Base-by-base conservation (phyloP, 2,888 invertebrate species). In the Seira musarum region DNA sequence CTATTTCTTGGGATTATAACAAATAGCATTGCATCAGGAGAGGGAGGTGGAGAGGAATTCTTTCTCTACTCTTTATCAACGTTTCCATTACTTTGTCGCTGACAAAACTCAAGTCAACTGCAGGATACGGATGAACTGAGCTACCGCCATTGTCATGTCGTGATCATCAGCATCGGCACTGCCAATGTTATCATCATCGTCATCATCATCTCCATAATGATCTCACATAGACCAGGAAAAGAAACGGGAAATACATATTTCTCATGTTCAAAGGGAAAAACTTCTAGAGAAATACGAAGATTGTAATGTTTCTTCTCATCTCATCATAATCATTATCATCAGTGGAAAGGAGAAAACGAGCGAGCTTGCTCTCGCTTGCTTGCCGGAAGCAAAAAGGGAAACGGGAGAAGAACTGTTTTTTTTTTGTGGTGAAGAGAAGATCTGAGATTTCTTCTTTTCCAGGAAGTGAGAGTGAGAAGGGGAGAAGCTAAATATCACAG, bases 331-430 rank as follows among this genome's bases (percentile, higher is more conserved):
- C 71, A 78, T 65, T 69, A 76, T 69, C 76, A 71, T 13, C 63
- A 40, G 53, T 1, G 61, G 46, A 49, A n/a, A n/a, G n/a, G n/a
- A 13, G 40, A 13, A 40, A 40, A 40, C 6, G 40, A 40, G 40
- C 40, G 40, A 40, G 40, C 6, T n/a, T n/a, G n/a, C n/a, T n/a
- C n/a, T n/a, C 40, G 67, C 53, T 66, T 63, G 72, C 63, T 68
- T 73, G 79, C 79, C 79, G 79, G 79, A 79, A 79, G 73, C 79
- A 22, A 79, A 67, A 79, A 71, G 73, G 79, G 53, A 73, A 73
- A 53, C 53, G 35, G 68, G 69, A 68, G 61, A 19, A 71, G 70
- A 57, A 40, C 72, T 49, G 60, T 24, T 35, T 35, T 30, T 40
- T 40, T 40, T 40, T 78, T 73, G 53, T 79, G 49, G 73, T 65